A percentile compares a stretch with the other conserved stretches of the same genome.
These are phyloP conservation scores for Caenorhabditis sp. DNA, from an alignment of 2,888 invertebrate genomes.

Conservation along the genomic window DNA sequence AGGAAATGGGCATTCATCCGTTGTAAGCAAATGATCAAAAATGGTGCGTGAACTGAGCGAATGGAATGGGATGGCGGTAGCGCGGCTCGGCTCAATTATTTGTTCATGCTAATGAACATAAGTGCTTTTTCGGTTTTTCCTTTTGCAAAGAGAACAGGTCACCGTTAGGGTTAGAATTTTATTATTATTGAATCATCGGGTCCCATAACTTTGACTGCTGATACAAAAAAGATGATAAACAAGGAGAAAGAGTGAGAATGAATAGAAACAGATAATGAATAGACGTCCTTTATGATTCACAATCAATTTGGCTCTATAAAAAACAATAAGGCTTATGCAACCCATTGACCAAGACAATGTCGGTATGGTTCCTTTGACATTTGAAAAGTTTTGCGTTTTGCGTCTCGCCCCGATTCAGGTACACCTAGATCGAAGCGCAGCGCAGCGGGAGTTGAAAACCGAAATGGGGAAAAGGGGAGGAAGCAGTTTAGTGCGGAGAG, in stretches of 20 bases:
- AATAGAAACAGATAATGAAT: no score
- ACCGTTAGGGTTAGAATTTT: no score
- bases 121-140: conserved; percentile 15
- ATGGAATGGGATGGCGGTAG: background rate
- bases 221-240: background rate
- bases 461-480: conserved; percentile 9
- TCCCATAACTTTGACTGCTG: no score
- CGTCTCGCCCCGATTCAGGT: no score
- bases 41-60: no score
- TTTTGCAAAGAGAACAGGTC: background rate
- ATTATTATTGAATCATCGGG: no score
- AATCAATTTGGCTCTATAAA: background rate
- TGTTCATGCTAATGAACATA: conserved; percentile 62
- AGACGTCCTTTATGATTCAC: conserved; percentile 5
- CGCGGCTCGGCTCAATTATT: conserved; percentile 48
- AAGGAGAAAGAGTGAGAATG: background rate
- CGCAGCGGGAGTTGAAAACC: conserved; percentile 51
- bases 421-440: conserved; percentile 26
- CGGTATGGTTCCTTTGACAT: background rate
- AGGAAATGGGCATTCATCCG: conserved; percentile 33
- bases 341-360: no score
- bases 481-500: conserved; percentile 11
- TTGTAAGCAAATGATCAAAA: conserved; percentile 12
- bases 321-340: no score
- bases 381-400: conserved; percentile 47